phyloP scores from a whole-genome alignment of 2,113 vertebrate species.

The Strix aluco region DNA sequence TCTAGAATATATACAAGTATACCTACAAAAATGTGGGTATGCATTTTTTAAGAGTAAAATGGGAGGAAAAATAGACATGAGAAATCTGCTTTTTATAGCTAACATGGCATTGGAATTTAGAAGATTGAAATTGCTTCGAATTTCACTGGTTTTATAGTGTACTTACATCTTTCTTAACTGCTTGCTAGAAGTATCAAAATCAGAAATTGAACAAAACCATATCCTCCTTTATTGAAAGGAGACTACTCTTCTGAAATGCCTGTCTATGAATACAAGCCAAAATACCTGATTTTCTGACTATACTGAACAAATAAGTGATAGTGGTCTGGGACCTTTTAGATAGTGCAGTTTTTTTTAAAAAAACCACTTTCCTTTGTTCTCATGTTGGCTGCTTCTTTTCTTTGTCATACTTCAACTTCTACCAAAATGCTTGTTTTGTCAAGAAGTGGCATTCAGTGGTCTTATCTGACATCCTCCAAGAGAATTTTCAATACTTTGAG shows the following conservation, averaged over 20 bases:
- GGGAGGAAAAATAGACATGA: not conserved
- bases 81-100: not conserved
- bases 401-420: not conserved
- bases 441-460: not conserved
- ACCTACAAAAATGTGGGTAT: not conserved
- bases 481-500: not conserved
- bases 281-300: not conserved
- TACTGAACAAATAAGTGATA: not conserved
- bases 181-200: not conserved
- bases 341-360: not conserved
- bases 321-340: not conserved
- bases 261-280: not conserved
- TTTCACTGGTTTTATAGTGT: not conserved
- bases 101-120: not conserved
- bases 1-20: not conserved
- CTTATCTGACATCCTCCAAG: not conserved
- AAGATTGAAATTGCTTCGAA: not conserved
- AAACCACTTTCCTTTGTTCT: not conserved
- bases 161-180: not conserved
- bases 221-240: not conserved
- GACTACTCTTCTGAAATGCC: not conserved
- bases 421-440: not conserved
- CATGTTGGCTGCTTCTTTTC: not conserved
- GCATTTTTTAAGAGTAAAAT: not conserved
- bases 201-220: not conserved